Evolutionary conservation across 2,113 vertebrate species (phyloP).

Genomic region (Engraulis encrasicolus): DNA sequence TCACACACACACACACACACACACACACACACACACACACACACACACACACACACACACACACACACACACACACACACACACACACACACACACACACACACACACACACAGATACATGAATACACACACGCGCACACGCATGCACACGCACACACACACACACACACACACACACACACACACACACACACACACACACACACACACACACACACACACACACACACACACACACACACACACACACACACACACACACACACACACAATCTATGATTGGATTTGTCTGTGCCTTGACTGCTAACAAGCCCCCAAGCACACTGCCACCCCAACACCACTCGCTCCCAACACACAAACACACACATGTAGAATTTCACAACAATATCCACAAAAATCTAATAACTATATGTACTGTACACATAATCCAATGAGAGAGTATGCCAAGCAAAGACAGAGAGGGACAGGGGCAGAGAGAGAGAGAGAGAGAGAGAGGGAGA

Average conservation of each 20-base stretch:
- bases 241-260: background rate
- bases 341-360: too few species aligned
- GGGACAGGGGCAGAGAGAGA: too few species aligned
- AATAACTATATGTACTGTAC: too few species aligned
- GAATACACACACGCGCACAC: too few species aligned
- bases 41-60: background rate
- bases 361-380: too few species aligned
- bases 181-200: background rate
- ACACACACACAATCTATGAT: background rate
- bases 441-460: too few species aligned
- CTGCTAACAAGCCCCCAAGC: too few species aligned
- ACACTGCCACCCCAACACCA: too few species aligned
- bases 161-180: background rate
- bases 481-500: too few species aligned
- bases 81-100: background rate
- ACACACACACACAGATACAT: constrained; percentile 6
- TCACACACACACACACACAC: background rate
- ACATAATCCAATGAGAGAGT: too few species aligned
- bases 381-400: background rate
- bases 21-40: background rate
- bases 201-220: background rate
- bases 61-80: background rate
- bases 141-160: background rate
- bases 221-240: background rate
- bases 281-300: too few species aligned